phyloP scores from a whole-genome alignment of 2,888 invertebrate genomes.

The Phalera bucephala region DNA sequence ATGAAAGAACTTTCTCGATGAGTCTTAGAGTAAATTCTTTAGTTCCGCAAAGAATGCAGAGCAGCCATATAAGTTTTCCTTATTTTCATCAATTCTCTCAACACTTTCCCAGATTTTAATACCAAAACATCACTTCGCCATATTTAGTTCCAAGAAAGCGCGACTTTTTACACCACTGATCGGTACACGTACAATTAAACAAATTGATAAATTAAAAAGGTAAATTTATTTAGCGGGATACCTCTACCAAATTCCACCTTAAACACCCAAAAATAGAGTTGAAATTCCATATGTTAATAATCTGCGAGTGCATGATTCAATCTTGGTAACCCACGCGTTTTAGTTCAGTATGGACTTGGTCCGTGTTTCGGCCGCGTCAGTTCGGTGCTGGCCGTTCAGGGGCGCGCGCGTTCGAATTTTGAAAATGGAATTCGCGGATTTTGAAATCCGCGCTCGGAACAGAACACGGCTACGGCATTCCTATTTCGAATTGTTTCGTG shows the following conservation, averaged over 20 bases:
- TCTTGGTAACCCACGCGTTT: conserved; percentile 65
- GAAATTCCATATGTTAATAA: conserved; percentile 34
- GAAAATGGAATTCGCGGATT: conserved; percentile 41
- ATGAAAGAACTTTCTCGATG: too few species aligned
- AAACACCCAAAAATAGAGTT: conserved; percentile 37
- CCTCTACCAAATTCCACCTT: conserved; percentile 32
- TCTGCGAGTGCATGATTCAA: conserved; percentile 46
- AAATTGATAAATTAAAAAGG: conserved; percentile 57
- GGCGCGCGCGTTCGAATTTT: conserved; percentile 60
- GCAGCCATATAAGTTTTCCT: too few species aligned
- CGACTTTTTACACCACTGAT: conserved; percentile 31
- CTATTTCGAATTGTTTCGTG: conserved; percentile 16
- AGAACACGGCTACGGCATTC: conserved; percentile 17
- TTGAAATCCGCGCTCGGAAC: conserved; percentile 20
- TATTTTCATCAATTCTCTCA: too few species aligned
- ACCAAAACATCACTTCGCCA: conserved; percentile 9
- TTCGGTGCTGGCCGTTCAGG: conserved; percentile 47
- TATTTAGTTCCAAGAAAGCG: conserved; percentile 28
- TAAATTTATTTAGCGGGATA: conserved; percentile 37
- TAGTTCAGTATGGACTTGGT: conserved; percentile 54
- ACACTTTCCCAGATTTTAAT: too few species aligned
- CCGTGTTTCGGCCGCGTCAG: conserved; percentile 61
- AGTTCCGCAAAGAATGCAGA: too few species aligned
- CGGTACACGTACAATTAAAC: conserved; percentile 44
- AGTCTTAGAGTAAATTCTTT: too few species aligned